Percentiles rank a stretch among this genome's conserved stretches.
phyloP scores from a whole-genome alignment of 1,140 invertebrate genomes.

The Tetramorium parvispinum region DNA sequence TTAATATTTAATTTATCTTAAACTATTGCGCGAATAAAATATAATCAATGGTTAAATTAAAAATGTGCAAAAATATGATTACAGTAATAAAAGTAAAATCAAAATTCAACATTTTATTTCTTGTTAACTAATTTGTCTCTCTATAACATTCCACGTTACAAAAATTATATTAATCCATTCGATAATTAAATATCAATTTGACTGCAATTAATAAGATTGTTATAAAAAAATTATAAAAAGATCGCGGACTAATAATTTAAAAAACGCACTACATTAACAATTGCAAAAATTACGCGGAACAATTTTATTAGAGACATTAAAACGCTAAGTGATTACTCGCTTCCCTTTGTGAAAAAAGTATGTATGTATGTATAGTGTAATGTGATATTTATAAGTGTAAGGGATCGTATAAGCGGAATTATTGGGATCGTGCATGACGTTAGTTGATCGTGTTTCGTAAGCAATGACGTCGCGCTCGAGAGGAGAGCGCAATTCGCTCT shows the following conservation, averaged over 20 bases:
- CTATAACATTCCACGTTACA: background rate
- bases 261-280: background rate
- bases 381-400: background rate
- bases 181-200: background rate
- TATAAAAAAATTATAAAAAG: background rate
- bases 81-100: background rate
- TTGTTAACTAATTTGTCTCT: background rate
- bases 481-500: slow-evolving; percentile 71
- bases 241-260: background rate
- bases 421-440: slow-evolving; percentile 11
- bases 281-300: background rate
- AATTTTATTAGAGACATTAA: slow-evolving; percentile 9
- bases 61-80: background rate
- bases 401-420: slow-evolving; percentile 16
- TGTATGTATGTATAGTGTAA: background rate
- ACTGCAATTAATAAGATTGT: background rate
- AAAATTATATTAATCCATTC: slow-evolving; percentile 22
- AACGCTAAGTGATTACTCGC: background rate
- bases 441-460: slow-evolving; percentile 65
- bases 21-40: background rate
- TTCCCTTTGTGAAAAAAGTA: background rate
- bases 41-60: background rate
- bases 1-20: slow-evolving; percentile 1
- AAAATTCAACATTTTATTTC: background rate
- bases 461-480: slow-evolving; percentile 62